phyloP scores from a whole-genome alignment of 2,888 invertebrate species.

The Odontomyia ornata region DNA sequence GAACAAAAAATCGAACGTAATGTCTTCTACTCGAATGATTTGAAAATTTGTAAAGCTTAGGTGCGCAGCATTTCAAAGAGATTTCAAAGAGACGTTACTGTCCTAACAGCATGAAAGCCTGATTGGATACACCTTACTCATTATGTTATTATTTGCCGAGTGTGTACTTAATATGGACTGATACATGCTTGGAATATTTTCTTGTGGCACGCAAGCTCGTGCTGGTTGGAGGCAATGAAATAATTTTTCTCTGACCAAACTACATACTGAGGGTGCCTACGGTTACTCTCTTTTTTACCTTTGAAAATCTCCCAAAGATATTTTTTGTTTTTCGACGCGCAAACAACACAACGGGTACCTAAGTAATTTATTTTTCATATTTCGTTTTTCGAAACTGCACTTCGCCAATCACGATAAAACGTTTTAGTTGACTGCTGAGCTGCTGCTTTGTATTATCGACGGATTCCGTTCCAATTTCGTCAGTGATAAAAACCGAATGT shows the following conservation, averaged over 20 bases:
- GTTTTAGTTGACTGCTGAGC: no score
- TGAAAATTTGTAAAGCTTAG: slow-evolving; percentile 31
- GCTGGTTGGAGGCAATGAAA: slow-evolving; percentile 55
- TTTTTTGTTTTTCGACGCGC: background rate
- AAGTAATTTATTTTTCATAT: no score
- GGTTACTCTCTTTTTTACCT: slow-evolving; percentile 29
- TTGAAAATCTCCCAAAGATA: background rate
- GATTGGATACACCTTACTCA: slow-evolving; percentile 40
- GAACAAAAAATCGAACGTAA: no score
- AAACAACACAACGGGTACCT: no score
- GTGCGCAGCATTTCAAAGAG: slow-evolving; percentile 21
- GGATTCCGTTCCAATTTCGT: no score
- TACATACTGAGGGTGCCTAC: slow-evolving; percentile 25
- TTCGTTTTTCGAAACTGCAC: no score
- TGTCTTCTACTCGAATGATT: background rate
- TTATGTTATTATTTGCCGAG: slow-evolving; percentile 42
- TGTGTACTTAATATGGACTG: slow-evolving; percentile 41
- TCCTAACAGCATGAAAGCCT: slow-evolving; percentile 28
- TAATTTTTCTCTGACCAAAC: slow-evolving; percentile 48
- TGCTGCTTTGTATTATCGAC: no score
- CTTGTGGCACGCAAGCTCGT: slow-evolving; percentile 54
- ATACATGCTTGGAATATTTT: slow-evolving; percentile 46
- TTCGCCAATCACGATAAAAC: no score
- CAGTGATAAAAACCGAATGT: no score
- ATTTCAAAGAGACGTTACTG: slow-evolving; percentile 5